Evolutionary conservation across 2,888 invertebrate genomes (phyloP), one percentile per base, ranked within the genome.

Genomic region (Drosophila rellima): DNA sequence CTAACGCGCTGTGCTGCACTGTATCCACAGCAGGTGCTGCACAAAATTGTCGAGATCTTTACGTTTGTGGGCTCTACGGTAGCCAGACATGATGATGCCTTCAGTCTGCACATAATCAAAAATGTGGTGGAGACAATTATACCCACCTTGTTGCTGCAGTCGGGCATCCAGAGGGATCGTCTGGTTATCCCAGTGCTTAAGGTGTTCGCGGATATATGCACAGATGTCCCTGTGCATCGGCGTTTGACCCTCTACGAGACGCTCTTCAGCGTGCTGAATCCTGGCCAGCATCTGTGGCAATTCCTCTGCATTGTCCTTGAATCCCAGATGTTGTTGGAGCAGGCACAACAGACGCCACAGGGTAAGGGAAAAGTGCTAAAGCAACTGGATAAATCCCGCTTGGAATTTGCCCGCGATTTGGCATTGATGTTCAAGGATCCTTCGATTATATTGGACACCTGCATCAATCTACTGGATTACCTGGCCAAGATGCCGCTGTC

Each of bases 61-160:
- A 98, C 99, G 0, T 99, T 99, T 90, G 98, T 99, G 95, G 99
- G 99, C 0, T 96, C 96, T 0, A 97, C 97, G 0, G 95, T 99
- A 10, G 93, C 99, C 1, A 94, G 98, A 10, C 97, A 98, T 82
- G 99, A 99, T 90, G 98, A 99, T 88, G 96, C 96, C 0, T 98
- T 98, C 92, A 98, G 98, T 90, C 97, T 98, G 91, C 97, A 98
- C 92, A 96, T 99, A 23, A 98, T 99, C 59, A 95, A 95, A 0
- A 96, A 96, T 90, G 97, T 98, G 4, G 95, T 99, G 17, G 96
- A 98, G 84, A 97, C 97, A 0, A 94, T 99, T 31, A 95, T 99
- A 70, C 98, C 99, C 0, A 96, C 97, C 65, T 93, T 99, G 37
- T 94, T 96, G 0, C 94, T 94, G 76, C 82, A 93, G 1, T 92